A percentile compares a stretch with the other conserved stretches of the same genome.
phyloP scores from a whole-genome alignment of 2,797 vertebrate species.

The Allobates femoralis region DNA sequence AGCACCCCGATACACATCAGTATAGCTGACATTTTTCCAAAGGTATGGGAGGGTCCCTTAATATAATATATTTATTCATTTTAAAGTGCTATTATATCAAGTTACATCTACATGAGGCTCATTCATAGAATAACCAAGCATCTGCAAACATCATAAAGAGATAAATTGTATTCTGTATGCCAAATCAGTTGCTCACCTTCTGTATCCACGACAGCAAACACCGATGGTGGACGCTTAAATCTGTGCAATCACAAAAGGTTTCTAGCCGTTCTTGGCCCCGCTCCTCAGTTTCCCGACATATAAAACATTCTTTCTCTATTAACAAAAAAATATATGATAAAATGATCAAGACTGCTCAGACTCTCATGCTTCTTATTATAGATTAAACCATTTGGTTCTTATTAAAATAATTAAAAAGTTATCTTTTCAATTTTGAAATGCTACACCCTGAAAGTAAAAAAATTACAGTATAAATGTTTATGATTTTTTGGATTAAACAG shows the following conservation, averaged over 20 bases:
- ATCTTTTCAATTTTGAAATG: slow-evolving; percentile 77
- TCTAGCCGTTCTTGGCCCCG: slow-evolving; percentile 74
- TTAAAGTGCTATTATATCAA: too few relatives aligned
- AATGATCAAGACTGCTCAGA: slow-evolving; percentile 72
- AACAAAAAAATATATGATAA: slow-evolving; percentile 70
- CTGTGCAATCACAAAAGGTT: slow-evolving; percentile 79
- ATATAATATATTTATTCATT: too few relatives aligned
- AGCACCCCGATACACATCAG: too few relatives aligned
- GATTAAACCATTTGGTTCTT: slow-evolving; percentile 78
- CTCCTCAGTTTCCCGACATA: slow-evolving; percentile 80
- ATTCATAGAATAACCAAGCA: neutral
- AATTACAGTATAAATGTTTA: slow-evolving; percentile 70
- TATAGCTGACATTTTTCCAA: too few relatives aligned
- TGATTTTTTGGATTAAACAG: slow-evolving; percentile 68
- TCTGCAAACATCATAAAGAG: neutral
- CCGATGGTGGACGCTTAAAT: slow-evolving; percentile 72
- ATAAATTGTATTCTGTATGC: neutral
- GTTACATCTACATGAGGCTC: neutral
- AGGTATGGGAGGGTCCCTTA: too few relatives aligned
- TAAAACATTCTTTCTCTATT: slow-evolving; percentile 85
- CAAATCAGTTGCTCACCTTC: slow-evolving; percentile 66
- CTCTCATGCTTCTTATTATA: slow-evolving; percentile 74
- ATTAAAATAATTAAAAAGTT: slow-evolving; percentile 77
- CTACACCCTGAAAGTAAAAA: slow-evolving; percentile 78
- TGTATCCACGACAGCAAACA: slow-evolving; percentile 77